These are phyloP conservation scores for Cettia cetti DNA, from an alignment of 2,113 vertebrate species.

Conservation along the genomic window DNA sequence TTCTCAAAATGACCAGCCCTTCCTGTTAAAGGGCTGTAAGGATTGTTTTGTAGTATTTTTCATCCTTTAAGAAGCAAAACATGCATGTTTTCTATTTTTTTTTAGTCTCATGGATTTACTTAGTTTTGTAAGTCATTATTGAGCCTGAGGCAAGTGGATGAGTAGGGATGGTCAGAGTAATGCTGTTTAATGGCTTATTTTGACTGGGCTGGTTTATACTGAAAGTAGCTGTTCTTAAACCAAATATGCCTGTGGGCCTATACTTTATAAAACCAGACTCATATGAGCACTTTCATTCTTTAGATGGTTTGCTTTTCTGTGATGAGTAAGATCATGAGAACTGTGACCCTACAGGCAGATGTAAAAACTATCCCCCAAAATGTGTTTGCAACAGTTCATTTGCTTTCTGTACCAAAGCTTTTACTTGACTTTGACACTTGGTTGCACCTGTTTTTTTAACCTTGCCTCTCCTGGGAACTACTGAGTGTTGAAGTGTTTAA, in stretches of 20 bases:
- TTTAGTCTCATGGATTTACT: not conserved
- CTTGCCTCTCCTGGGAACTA: not conserved
- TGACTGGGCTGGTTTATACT: not conserved
- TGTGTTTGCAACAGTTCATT: not conserved
- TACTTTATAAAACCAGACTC: not conserved
- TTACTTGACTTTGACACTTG: slow-evolving; percentile 1
- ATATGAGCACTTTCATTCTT: not conserved
- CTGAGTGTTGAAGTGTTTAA: not conserved
- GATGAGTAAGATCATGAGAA: not conserved
- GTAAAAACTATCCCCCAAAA: not conserved
- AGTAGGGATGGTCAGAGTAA: not conserved
- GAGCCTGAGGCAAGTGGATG: not conserved
- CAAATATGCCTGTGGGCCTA: not conserved
- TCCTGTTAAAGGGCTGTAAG: not conserved
- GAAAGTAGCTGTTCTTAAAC: not conserved
- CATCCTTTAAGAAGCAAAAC: not conserved
- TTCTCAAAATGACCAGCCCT: not conserved
- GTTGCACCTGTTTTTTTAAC: slow-evolving; percentile 24
- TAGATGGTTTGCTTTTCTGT: not conserved
- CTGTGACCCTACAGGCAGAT: not conserved
- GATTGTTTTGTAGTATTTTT: not conserved
- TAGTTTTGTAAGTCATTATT: not conserved
- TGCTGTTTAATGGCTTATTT: not conserved
- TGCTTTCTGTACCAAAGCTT: not conserved
- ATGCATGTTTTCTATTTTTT: not conserved